phyloP scores from a whole-genome alignment of 2,888 invertebrate species.

The Oscheius sp. region DNA sequence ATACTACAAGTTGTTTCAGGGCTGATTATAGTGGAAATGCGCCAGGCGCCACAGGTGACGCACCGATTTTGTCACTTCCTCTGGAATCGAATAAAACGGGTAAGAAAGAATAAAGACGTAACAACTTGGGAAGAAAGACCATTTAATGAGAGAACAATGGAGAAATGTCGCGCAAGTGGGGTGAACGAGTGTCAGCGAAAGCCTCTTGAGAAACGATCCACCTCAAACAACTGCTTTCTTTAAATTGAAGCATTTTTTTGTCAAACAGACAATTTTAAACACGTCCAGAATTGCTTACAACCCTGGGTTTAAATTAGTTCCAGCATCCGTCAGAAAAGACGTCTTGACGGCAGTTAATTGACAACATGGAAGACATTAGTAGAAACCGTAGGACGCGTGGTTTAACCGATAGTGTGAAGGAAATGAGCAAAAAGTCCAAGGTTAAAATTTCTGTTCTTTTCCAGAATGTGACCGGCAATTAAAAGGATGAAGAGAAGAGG shows the following conservation, averaged over 20 bases:
- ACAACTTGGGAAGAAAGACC: neutral
- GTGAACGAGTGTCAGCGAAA: slow-evolving; percentile 25
- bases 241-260: slow-evolving; percentile 11
- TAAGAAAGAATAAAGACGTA: neutral
- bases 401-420: too few relatives aligned
- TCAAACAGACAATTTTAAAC: neutral
- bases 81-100: slow-evolving; percentile 4
- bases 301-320: slow-evolving; percentile 14
- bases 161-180: slow-evolving; percentile 4
- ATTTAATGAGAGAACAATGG: slow-evolving; percentile 5
- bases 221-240: slow-evolving; percentile 18
- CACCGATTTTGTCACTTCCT: slow-evolving; percentile 9
- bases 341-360: slow-evolving; percentile 9
- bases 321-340: slow-evolving; percentile 3
- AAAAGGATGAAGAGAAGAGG: neutral
- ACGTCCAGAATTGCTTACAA: neutral
- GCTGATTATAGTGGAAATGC: neutral
- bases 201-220: slow-evolving; percentile 25
- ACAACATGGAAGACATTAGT: slow-evolving; percentile 3
- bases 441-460: too few relatives aligned
- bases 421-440: too few relatives aligned
- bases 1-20: slow-evolving; percentile 25
- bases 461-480: too few relatives aligned
- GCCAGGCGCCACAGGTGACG: slow-evolving; percentile 4
- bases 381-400: neutral